Conservation (phyloP, 1,140 invertebrate species). For the Atta texana region DNA sequence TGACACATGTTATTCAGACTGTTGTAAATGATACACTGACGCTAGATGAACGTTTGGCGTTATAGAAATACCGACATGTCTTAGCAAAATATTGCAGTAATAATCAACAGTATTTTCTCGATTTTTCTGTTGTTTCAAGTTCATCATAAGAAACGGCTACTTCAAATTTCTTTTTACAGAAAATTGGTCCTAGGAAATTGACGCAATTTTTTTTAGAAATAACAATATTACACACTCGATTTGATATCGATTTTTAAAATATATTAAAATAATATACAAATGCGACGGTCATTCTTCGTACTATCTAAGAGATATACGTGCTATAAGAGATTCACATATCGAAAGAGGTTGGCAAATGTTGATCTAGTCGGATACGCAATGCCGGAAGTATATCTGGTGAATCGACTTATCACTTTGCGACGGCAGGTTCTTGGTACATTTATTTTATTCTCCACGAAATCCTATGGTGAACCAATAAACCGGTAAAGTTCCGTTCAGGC, state of each 20-base stretch:
- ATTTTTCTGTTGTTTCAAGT: neutral
- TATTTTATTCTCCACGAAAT: constrained; percentile 54
- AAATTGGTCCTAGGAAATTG: neutral
- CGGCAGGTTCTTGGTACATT: constrained; percentile 5
- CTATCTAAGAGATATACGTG: neutral
- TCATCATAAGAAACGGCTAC: neutral
- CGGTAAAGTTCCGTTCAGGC: constrained; percentile 50
- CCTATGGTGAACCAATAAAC: constrained; percentile 59
- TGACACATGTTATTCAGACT: constrained; percentile 28
- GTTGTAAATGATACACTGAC: neutral
- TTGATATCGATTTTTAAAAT: neutral
- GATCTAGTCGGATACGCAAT: neutral
- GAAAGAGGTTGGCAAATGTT: constrained; percentile 7
- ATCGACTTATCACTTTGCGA: constrained; percentile 43
- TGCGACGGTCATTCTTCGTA: too few species aligned
- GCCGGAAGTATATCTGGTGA: neutral
- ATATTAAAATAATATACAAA: too few species aligned
- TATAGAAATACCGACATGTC: neutral
- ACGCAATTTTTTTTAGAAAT: neutral
- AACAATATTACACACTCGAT: neutral
- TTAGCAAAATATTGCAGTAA: neutral
- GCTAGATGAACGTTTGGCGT: neutral
- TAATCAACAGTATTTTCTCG: neutral
- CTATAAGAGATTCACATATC: neutral
- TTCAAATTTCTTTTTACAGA: neutral